Percentiles rank a stretch among this genome's conserved stretches.
These are phyloP conservation scores for Phthorimaea operculella DNA, from an alignment of 1,140 invertebrate genomes.

Conservation along the genomic window DNA sequence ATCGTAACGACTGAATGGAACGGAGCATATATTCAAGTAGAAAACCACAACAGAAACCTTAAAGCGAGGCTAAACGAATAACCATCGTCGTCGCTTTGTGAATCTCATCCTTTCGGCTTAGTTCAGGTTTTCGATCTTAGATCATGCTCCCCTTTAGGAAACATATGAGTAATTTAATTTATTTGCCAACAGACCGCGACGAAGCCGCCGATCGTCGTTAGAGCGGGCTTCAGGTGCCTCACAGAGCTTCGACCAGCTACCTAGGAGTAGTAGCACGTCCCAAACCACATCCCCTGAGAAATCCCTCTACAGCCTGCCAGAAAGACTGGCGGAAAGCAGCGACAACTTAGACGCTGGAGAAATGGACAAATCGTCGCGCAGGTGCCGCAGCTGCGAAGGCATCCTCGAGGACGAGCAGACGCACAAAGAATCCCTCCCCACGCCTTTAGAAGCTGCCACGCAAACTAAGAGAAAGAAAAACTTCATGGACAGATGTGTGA, in stretches of 20 bases:
- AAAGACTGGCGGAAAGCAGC: conserved; percentile 53
- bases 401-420: conserved; percentile 52
- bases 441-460: conserved; percentile 52
- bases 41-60: too few species aligned
- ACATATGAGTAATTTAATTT: neutral
- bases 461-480: conserved; percentile 74
- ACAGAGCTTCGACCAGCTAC: conserved; percentile 75
- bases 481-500: conserved; percentile 82
- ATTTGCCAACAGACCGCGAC: conserved; percentile 46
- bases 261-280: conserved; percentile 43
- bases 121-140: too few species aligned
- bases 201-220: conserved; percentile 54
- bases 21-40: too few species aligned
- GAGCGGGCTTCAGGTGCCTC: conserved; percentile 46
- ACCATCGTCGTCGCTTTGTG: too few species aligned
- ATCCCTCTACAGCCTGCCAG: conserved; percentile 46
- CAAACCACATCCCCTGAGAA: conserved; percentile 49
- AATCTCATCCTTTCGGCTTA: too few species aligned
- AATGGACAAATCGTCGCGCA: conserved; percentile 36
- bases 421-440: conserved; percentile 49
- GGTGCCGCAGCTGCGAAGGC: conserved; percentile 60
- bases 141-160: too few species aligned
- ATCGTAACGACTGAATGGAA: too few species aligned
- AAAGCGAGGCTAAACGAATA: too few species aligned
- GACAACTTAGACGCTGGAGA: conserved; percentile 42